Conservation (phyloP, 2,888 invertebrate genomes). For the Chrysina gloriosa region DNA sequence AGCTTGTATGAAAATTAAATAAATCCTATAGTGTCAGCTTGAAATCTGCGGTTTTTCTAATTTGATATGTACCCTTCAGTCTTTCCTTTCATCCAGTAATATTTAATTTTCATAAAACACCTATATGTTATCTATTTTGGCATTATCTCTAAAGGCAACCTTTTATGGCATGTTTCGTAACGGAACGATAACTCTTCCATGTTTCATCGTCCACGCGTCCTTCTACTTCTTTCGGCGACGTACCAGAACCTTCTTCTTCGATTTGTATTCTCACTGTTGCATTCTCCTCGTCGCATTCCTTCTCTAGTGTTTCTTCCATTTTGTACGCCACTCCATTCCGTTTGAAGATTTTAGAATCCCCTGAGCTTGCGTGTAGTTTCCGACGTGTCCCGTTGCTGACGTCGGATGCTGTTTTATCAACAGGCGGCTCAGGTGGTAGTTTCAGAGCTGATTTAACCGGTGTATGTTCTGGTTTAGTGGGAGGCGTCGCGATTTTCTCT, state of each 20-base stretch:
- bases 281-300: conserved; percentile 44
- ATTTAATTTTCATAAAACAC: conserved; percentile 17
- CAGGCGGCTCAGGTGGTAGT: conserved; percentile 62
- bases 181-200: conserved; percentile 67
- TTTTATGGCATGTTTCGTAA: conserved; percentile 71
- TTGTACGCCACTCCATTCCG: conserved; percentile 49
- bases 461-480: conserved; percentile 62
- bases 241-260: conserved; percentile 62
- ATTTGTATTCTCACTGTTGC: conserved; percentile 50
- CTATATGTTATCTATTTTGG: conserved; percentile 7
- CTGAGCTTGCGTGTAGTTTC: too few species aligned
- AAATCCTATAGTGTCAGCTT: background rate
- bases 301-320: conserved; percentile 47
- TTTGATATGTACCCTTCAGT: conserved; percentile 16
- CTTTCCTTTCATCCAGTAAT: background rate
- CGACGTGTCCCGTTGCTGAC: too few species aligned
- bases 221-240: conserved; percentile 67
- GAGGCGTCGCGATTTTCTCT: conserved; percentile 64
- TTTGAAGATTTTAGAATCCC: conserved; percentile 67
- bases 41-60: too few species aligned
- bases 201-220: conserved; percentile 60
- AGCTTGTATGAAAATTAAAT: conserved; percentile 12
- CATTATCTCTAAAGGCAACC: conserved; percentile 63
- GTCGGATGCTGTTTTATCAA: conserved; percentile 65
- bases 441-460: conserved; percentile 58